Evolutionary conservation across 2,888 invertebrate species (phyloP), one percentile per base, ranked within the genome.

Genomic region (Chaetoderma sp.): DNA sequence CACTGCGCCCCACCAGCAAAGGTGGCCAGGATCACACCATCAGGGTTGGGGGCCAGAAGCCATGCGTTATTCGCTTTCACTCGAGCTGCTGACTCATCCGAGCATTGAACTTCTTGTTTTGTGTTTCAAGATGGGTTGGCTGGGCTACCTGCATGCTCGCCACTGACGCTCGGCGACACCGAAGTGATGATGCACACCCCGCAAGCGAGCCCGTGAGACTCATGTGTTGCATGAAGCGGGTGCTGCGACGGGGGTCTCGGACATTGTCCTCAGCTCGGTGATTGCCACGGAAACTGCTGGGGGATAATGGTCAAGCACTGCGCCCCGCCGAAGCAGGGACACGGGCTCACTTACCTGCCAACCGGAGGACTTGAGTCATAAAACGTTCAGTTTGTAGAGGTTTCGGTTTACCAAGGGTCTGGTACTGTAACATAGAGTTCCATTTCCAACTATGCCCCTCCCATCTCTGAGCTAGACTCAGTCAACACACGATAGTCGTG

Each of bases 81-180:
- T 71, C 58, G n/a, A 87, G 90, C 89, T 90, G 89, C 88, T 89
- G 89, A 90, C 90, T 91, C 88, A 91, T 91, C 88, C 88, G 90
- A 89, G 90, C 89, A 90, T 88, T 90, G 89, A 89, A 90, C 90
- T 91, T 90, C 90, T 90, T 90, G 90, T 90, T 91, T 90, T 90
- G 90, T 91, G 90, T 91, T 91, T 91, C 91, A 91, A 91, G 91
- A 91, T 90, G 90, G 91, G 90, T 90, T 90, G 89, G 65, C 45
- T 60, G 54, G 59, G 47, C n/a, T n/a, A 39, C 58, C 67, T 49
- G 28, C 60, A 10, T 13, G 16, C 6, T 21, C 5, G 30, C 21
- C 42, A 33, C 66, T 27, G 59, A 42, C 39, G 39, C 13, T 28
- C n/a, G 18, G 54, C 13, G 27, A 47, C 36, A 16, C 13, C 30